These are phyloP conservation scores for Nephila pilipes DNA, from an alignment of 1,140 invertebrate species.

Conservation along the genomic window DNA sequence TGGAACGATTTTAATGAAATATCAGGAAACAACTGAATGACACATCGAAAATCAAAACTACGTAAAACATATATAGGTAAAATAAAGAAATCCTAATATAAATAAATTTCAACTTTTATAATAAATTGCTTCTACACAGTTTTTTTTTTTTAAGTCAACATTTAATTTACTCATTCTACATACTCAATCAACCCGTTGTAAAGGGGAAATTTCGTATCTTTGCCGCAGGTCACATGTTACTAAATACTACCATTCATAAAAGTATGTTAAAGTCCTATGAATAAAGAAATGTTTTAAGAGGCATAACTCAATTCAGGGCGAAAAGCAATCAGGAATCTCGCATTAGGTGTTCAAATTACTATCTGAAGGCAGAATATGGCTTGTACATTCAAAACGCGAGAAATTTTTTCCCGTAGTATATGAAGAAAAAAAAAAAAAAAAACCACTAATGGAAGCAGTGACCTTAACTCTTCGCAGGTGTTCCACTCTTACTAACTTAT, in stretches of 20 bases:
- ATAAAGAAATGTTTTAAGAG: neutral
- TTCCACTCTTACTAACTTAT: conserved; percentile 11
- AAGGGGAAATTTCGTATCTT: neutral
- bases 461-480: conserved; percentile 20
- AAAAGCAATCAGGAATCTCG: neutral
- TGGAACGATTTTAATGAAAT: too few relatives aligned
- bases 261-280: neutral
- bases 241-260: neutral
- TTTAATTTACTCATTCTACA: neutral
- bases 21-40: too few relatives aligned
- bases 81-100: too few relatives aligned
- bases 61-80: too few relatives aligned
- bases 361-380: neutral
- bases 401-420: neutral
- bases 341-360: neutral
- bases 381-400: neutral
- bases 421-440: neutral
- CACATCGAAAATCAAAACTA: too few relatives aligned
- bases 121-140: too few relatives aligned
- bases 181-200: neutral
- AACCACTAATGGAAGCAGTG: conserved; percentile 1
- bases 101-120: too few relatives aligned
- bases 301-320: neutral
- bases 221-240: neutral
- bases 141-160: neutral